Base-by-base conservation (phyloP, 2,888 invertebrate species). In the Leuctra nigra region DNA sequence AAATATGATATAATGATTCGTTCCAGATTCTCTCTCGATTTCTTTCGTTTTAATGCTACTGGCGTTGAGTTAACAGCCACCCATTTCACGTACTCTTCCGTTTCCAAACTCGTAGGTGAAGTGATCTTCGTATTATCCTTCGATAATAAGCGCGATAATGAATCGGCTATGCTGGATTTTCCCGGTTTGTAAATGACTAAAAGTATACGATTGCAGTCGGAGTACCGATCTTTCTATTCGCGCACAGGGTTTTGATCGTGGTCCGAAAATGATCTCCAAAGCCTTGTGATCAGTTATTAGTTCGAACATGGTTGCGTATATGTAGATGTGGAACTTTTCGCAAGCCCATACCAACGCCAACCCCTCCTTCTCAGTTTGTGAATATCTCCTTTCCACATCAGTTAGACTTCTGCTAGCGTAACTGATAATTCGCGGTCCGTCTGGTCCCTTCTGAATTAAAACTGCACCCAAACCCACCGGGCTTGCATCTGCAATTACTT, bases 351-450 rank as follows among this genome's bases (percentile, higher is more conserved):
- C 65, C 3, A 73, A 59, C 9, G 68, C 67, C 13, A 72, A 63
- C 18, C 69, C 4, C 23, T 46, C 46, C 23, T 23, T 46, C 23
- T 46, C 46, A 11, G n/a, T 23, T 23, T 20, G 20, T 7, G 64
- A 73, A 61, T 69, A 69, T 70, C 64, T 67, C 65, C 61, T 64
- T 56, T 75, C 68, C 47, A 71, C 70, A 9, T 62, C 67, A 29
- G 65, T 65, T 53, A 69, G 64, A 58, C 63, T 70, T 61, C 62
- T 64, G 47, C 69, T 72, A 0, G 70, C 72, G 61, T 69, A 73
- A 1, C 66, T 65, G 25, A 73, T 70, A 2, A 73, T 61, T 60
- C 66, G 59, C 24, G 61, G 62, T 0, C 62, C 65, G 22, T 60
- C 60, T 1, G 57, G 9, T 16, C 62, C 54, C 3, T 57, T 56